Percentiles rank a stretch among this genome's conserved stretches.
These are phyloP conservation scores for Calameuta filiformis DNA, from an alignment of 2,888 invertebrate genomes.

Conservation along the genomic window DNA sequence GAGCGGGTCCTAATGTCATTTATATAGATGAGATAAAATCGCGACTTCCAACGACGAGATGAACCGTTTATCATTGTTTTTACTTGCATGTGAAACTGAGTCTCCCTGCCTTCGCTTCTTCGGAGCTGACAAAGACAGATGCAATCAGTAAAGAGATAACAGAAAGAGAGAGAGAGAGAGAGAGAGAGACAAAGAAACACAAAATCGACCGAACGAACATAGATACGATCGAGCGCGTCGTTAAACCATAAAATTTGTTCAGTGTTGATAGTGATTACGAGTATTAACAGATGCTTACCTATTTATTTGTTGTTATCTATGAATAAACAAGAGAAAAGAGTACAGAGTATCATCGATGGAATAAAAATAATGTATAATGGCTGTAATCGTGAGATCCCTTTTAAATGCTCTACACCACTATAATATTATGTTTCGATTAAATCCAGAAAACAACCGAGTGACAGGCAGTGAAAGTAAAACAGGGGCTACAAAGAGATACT, in stretches of 20 bases:
- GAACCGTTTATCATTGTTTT: no score
- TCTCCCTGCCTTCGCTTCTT: no score
- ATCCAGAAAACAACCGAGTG: slow-evolving; percentile 16
- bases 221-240: slow-evolving; percentile 9
- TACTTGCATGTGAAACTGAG: no score
- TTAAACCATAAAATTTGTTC: slow-evolving; percentile 45
- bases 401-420: slow-evolving; percentile 55
- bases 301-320: slow-evolving; percentile 63
- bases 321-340: slow-evolving; percentile 52
- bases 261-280: slow-evolving; percentile 60
- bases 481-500: no score
- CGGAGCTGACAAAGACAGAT: neutral
- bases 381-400: slow-evolving; percentile 57
- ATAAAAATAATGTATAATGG: slow-evolving; percentile 57
- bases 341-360: slow-evolving; percentile 38
- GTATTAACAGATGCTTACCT: slow-evolving; percentile 61
- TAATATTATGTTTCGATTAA: slow-evolving; percentile 54
- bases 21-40: slow-evolving; percentile 25
- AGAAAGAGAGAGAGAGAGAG: slow-evolving; percentile 10
- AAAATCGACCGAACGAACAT: slow-evolving; percentile 25
- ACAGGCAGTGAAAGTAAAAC: neutral
- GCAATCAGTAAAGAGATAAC: neutral
- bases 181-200: slow-evolving; percentile 8
- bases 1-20: slow-evolving; percentile 47
- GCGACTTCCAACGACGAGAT: no score